Percentiles rank a stretch among this genome's conserved stretches.
phyloP scores from a whole-genome alignment of 1,140 invertebrate genomes.

The Heliothis virescens region DNA sequence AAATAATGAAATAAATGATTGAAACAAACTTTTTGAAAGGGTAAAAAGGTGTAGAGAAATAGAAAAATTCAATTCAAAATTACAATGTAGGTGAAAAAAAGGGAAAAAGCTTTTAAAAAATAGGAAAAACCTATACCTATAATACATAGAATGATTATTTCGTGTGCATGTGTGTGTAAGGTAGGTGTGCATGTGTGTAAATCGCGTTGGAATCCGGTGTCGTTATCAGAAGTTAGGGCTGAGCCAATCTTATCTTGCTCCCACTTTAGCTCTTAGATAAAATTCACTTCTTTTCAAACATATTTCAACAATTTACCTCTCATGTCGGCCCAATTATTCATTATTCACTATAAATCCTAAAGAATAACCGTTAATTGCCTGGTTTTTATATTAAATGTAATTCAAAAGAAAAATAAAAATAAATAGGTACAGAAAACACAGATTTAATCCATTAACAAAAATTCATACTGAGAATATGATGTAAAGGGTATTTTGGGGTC shows the following conservation, averaged over 20 bases:
- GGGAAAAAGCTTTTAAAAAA: background rate
- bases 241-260: slow-evolving; percentile 80
- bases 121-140: slow-evolving; percentile 13
- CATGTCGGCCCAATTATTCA: slow-evolving; percentile 5
- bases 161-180: slow-evolving; percentile 16
- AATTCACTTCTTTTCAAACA: slow-evolving; percentile 63
- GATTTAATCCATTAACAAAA: no score
- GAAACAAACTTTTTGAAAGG: background rate
- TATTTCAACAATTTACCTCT: slow-evolving; percentile 55
- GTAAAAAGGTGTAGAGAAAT: no score
- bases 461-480: no score
- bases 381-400: background rate
- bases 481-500: no score
- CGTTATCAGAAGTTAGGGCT: slow-evolving; percentile 77
- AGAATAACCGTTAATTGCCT: background rate
- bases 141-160: background rate
- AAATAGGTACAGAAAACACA: background rate
- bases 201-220: slow-evolving; percentile 66
- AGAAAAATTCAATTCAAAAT: background rate
- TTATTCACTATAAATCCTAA: background rate
- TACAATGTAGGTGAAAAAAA: background rate
- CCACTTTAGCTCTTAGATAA: slow-evolving; percentile 73
- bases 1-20: background rate
- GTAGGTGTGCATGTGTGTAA: slow-evolving; percentile 55
- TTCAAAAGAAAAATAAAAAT: background rate